Evolutionary conservation across 2,888 invertebrate species (phyloP).

Genomic region (Cryptocephalus moraei): DNA sequence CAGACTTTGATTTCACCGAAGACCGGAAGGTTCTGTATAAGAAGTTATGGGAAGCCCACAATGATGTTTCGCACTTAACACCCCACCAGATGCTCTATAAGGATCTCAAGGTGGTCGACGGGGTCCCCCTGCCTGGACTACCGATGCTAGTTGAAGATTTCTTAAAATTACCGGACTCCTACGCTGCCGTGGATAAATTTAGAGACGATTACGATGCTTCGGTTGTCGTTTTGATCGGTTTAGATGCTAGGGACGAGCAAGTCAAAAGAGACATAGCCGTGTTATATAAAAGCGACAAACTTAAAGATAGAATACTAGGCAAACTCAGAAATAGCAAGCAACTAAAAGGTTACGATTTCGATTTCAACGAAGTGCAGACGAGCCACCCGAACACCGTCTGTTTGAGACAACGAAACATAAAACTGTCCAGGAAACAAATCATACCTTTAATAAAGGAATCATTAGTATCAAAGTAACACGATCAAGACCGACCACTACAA

Average conservation of each 20-base stretch:
- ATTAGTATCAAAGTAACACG: neutral
- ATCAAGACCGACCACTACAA: conserved; percentile 19
- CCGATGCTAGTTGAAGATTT: conserved; percentile 55
- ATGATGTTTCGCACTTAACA: conserved; percentile 54
- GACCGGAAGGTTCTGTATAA: conserved; percentile 40
- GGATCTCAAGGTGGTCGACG: conserved; percentile 60
- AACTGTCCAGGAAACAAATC: conserved; percentile 58
- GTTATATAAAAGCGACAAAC: conserved; percentile 25
- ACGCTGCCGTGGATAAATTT: conserved; percentile 43
- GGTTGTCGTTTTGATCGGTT: conserved; percentile 51
- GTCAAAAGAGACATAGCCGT: conserved; percentile 50
- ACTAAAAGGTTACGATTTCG: conserved; percentile 31
- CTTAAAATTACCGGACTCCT: conserved; percentile 39
- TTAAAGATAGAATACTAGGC: conserved; percentile 32
- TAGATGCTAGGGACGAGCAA: conserved; percentile 43
- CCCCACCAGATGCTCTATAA: conserved; percentile 60
- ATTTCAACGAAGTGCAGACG: conserved; percentile 31
- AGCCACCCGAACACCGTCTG: conserved; percentile 39
- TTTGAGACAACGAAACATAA: conserved; percentile 48
- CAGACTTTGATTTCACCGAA: conserved; percentile 37
- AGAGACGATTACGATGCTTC: conserved; percentile 36
- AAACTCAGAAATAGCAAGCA: conserved; percentile 25
- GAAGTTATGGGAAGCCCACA: conserved; percentile 51
- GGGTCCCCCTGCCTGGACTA: conserved; percentile 43
- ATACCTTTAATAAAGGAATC: conserved; percentile 43